Conservation (phyloP, 2,113 vertebrate species). For the Protobothrops mucrosquamatus region DNA sequence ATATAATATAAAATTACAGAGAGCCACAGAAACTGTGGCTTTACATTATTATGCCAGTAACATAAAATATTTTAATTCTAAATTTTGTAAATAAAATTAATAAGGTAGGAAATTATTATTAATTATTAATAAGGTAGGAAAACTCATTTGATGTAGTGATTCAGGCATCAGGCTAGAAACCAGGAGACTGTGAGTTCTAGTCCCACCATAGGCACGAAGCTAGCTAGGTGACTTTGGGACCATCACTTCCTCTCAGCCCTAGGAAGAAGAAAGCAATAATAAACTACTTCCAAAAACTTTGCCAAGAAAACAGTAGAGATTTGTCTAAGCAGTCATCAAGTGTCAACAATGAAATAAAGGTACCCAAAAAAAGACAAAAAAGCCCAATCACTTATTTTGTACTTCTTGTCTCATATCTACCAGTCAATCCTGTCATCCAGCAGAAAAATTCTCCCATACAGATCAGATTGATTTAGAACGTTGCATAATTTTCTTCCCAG, state of each 20-base stretch:
- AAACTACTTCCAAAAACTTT: background rate
- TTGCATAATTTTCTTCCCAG: background rate
- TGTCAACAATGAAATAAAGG: background rate
- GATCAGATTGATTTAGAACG: background rate
- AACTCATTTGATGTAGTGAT: background rate
- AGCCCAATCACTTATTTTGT: background rate
- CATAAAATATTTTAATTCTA: background rate
- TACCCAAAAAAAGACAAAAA: background rate
- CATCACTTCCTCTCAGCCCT: background rate
- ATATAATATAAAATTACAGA: background rate
- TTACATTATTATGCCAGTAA: background rate
- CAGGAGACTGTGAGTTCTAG: background rate
- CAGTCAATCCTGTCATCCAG: background rate
- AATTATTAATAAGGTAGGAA: background rate
- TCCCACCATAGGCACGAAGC: background rate
- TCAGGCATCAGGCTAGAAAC: background rate
- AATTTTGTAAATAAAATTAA: background rate
- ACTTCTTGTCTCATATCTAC: background rate
- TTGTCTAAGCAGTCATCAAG: background rate
- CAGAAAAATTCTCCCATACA: background rate
- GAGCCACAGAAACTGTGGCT: background rate
- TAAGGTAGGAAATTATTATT: background rate
- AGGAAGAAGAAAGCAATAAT: background rate
- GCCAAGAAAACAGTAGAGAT: background rate
- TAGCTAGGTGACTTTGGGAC: background rate